Evolutionary conservation across 2,797 vertebrate species (phyloP), one percentile per base, ranked within the genome.

Genomic region (Ceryle rudis): DNA sequence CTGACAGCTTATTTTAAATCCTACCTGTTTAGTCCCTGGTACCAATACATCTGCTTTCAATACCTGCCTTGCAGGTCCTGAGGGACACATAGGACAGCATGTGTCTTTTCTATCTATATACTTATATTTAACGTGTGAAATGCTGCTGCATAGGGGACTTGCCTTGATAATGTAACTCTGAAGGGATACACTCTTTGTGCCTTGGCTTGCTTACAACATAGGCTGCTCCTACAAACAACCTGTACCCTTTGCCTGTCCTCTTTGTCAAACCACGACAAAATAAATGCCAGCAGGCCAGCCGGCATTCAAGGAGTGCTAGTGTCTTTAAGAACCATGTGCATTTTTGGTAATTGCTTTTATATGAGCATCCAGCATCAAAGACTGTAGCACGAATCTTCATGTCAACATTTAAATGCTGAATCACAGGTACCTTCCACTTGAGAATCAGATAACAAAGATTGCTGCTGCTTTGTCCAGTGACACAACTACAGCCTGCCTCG

Each of bases 1-100:
- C 92, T 94, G 93, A 47, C 64, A 85, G 39, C 44, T 82, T 89
- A 66, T 84, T 94, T 92, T 89, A 90, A 93, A 61, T 35, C 23
- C 1, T 70, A 41, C 46, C 8, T 3, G 42, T 85, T 87, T 90
- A 81, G 85, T 91, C 89, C 81, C 71, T 66, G 42, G 33, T 42
- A 82, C 39, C 74, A 82, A 72, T 86, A 70, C 69, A 87, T 81
- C 86, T 92, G 91, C 67, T 89, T 55, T 78, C 41, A 83, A 39
- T 92, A 96, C 81, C 91, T 94, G 92, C 74, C 62, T 91, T 51
- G 44, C 46, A n/a, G 55, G 23, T 89, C 88, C 71, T 77, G 19
- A 71, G 83, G 92, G 67, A 85, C 61, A 70, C 60, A 41, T 39
- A 73, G 49, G 41, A 67, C 70, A 74, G 57, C 21, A 29, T 10